Evolutionary conservation across 2,113 vertebrate genomes (phyloP), one percentile per base, ranked within the genome.

Genomic region (Chlorocebus sabaeus): DNA sequence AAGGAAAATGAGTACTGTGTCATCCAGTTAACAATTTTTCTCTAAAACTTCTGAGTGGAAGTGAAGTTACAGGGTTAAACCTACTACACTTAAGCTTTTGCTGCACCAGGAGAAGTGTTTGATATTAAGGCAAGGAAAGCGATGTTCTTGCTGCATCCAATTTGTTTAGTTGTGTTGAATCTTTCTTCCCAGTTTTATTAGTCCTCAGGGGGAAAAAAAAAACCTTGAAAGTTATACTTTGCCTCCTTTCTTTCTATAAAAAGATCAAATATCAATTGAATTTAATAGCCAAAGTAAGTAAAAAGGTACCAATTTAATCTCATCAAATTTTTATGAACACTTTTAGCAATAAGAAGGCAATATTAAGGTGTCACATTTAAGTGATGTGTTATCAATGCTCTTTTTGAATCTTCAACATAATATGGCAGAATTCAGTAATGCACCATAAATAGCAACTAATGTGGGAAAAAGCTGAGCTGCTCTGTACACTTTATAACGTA

Each of bases 361-460:
- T 96, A 92, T 87, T 95, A 84, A 94, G 40, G 48, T 95, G 89
- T 96, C 75, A 95, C 30, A 59, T 12, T 67, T 48, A 93, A 89
- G 25, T 78, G 76, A 96, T 84, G 40, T 52, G 18, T 35, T 94
- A 88, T 95, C 80, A 88, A 7, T 73, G 43, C 16, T 85, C n/a
- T 75, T 97, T 96, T 95, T 92, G 3, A 68, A 48, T 95, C 38
- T 94, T 81, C 35, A 93, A 72, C 35, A 30, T 90, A 91, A 85
- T 80, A 59, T 11, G n/a, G 35, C 3, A 40, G 81, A 78, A 81
- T 40, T 90, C 35, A 88, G 11, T 80, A 55, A 80, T 75, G 59
- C 14, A 30, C 70, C 67, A 93, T 85, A 90, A 94, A 90, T 88
- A 94, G 30, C 22, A 93, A 57, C 35, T 50, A 43, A 84, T 18